phyloP scores from a whole-genome alignment of 2,888 invertebrate genomes.

The Nomada flava region DNA sequence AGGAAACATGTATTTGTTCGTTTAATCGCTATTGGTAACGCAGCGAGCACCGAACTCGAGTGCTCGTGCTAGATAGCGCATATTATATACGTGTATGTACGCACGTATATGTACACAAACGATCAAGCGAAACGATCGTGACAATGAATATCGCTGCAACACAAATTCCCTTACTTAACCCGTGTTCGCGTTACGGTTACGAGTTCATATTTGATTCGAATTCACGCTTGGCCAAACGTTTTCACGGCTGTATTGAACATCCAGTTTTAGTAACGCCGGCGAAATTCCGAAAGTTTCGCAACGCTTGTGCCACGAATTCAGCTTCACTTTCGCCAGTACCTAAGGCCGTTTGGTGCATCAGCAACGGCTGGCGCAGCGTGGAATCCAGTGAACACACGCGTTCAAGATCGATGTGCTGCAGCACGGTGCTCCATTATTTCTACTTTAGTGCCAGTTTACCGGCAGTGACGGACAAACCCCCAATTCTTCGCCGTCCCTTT shows the following conservation, averaged over 20 bases:
- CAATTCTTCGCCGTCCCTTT: background rate
- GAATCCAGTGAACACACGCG: conserved; percentile 6
- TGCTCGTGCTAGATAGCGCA: background rate
- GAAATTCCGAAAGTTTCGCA: conserved; percentile 23
- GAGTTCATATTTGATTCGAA: conserved; percentile 46
- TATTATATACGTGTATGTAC: background rate
- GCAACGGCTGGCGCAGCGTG: background rate
- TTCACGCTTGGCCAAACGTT: conserved; percentile 1
- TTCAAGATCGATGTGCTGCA: conserved; percentile 15
- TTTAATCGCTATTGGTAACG: background rate
- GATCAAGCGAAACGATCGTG: conserved; percentile 15
- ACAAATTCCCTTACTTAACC: conserved; percentile 35
- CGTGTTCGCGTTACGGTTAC: conserved; percentile 31
- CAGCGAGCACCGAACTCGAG: background rate
- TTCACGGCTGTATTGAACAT: conserved; percentile 10
- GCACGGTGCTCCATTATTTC: conserved; percentile 19
- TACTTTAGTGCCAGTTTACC: conserved; percentile 11
- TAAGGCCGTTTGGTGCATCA: conserved; percentile 1
- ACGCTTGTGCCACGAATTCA: background rate
- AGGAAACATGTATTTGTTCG: background rate
- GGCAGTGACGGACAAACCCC: background rate
- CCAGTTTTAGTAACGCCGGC: conserved; percentile 6
- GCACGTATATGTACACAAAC: background rate
- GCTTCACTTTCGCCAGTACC: conserved; percentile 14
- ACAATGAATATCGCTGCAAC: conserved; percentile 29